Evolutionary conservation across 2,888 invertebrate species (phyloP), one percentile per base, ranked within the genome.

Genomic region (Catotricha subobsoleta): DNA sequence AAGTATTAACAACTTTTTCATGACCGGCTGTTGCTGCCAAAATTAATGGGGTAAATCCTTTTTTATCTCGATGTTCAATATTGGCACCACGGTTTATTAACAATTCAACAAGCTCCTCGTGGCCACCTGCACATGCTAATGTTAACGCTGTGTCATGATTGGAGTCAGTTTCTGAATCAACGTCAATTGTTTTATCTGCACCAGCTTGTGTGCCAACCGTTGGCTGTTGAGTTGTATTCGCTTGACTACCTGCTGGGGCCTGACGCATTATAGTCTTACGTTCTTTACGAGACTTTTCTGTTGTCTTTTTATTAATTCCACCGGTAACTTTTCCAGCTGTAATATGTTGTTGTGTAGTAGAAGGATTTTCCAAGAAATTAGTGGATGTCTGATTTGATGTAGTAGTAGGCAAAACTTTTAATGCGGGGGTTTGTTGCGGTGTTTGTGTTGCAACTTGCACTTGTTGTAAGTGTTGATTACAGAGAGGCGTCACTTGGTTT

Each of bases 61-160:
- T 98, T 64, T 97, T 98, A 64, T 98, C 97, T 23, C 94, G 74
- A 62, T 98, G 97, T 63, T 98, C 95, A 58, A 97, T 92, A 60
- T 94, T 84, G 1, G 97, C 92, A 42, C 91, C 91, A 46, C 94
- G 75, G 49, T 78, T 77, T 39, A 98, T 72, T 47, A 98, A 70
- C 54, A 98, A 69, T 58, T 87, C 86, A 9, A 95, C 95, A 16
- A 97, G 72, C 55, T 97, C 94, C 56, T 91, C 87, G 59, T 95
- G 92, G 0, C 97, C 95, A 47, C 94, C 94, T 45, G 92, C 90
- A 65, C 94, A 95, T 37, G 97, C 97, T 45, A 98, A 71, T 27
- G 97, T 97, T 43, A 98, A 69, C 41, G 97, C 95, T 4, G 98
- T 98, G 66, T 98, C 98, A 65, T 94, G 92, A 69, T 97, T 97